Percentiles rank a stretch among this genome's conserved stretches.
phyloP scores from a whole-genome alignment of 2,888 invertebrate species.

The Luffia ferchaultella region DNA sequence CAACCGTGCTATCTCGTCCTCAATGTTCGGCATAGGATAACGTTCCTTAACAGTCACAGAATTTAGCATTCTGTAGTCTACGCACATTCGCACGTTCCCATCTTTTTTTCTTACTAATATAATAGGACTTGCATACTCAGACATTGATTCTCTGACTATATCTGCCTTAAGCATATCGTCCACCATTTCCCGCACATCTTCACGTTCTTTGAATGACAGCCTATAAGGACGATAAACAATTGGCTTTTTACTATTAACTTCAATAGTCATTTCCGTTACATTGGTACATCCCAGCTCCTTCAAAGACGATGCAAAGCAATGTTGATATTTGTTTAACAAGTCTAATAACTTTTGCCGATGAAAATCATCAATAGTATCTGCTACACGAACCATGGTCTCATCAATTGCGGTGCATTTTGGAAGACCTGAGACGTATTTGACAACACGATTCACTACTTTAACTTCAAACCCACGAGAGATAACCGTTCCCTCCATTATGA shows the following conservation, averaged over 20 bases:
- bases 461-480: not conserved
- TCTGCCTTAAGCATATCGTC: slow-evolving; percentile 17
- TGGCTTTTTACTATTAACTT: slow-evolving; percentile 13
- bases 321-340: slow-evolving; percentile 4
- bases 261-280: slow-evolving; percentile 14
- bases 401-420: slow-evolving; percentile 1
- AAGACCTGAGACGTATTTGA: slow-evolving; percentile 3
- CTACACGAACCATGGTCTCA: slow-evolving; percentile 1
- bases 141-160: slow-evolving; percentile 16
- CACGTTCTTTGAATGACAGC: slow-evolving; percentile 15
- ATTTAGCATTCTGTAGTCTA: slow-evolving; percentile 16
- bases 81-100: slow-evolving; percentile 10
- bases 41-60: slow-evolving; percentile 16
- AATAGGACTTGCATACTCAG: slow-evolving; percentile 18
- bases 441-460: not conserved
- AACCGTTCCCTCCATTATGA: slow-evolving; percentile 1
- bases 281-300: slow-evolving; percentile 15
- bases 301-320: slow-evolving; percentile 15
- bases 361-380: not conserved
- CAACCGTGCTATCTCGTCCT: slow-evolving; percentile 15
- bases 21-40: slow-evolving; percentile 16
- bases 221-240: slow-evolving; percentile 19
- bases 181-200: slow-evolving; percentile 16
- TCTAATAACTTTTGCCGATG: slow-evolving; percentile 6
- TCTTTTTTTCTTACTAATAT: slow-evolving; percentile 15